phyloP scores from a whole-genome alignment of 2,888 invertebrate species.

The Acronicta leporina region DNA sequence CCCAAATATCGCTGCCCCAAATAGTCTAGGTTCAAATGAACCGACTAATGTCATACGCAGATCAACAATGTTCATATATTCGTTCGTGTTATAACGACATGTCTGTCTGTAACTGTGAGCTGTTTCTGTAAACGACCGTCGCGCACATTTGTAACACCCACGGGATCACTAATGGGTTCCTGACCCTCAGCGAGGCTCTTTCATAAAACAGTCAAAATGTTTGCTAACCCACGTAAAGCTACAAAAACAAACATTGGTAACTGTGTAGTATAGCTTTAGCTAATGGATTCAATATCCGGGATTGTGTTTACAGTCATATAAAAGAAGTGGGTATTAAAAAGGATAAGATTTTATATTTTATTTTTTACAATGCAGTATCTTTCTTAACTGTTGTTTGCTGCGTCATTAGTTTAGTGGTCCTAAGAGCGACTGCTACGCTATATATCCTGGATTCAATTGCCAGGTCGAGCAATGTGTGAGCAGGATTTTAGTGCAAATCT shows the following conservation, averaged over 20 bases:
- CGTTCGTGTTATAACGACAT: slow-evolving; percentile 38
- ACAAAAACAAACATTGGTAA: slow-evolving; percentile 36
- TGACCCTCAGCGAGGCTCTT: slow-evolving; percentile 44
- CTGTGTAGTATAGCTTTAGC: slow-evolving; percentile 1
- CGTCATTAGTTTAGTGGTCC: too few relatives aligned
- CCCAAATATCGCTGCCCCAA: slow-evolving; percentile 15
- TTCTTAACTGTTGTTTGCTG: too few relatives aligned
- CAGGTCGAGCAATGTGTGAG: too few relatives aligned
- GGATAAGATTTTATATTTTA: neutral
- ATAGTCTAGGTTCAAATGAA: slow-evolving; percentile 21
- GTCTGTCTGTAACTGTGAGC: slow-evolving; percentile 26
- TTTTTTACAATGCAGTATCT: too few relatives aligned
- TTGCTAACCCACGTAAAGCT: slow-evolving; percentile 29
- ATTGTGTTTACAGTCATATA: slow-evolving; percentile 11
- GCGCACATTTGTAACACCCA: slow-evolving; percentile 38
- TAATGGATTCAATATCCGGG: slow-evolving; percentile 28
- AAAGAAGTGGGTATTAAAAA: slow-evolving; percentile 1
- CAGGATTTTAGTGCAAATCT: too few relatives aligned
- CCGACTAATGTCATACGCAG: slow-evolving; percentile 30
- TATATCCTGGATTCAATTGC: too few relatives aligned
- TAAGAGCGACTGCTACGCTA: too few relatives aligned
- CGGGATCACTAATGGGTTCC: slow-evolving; percentile 46
- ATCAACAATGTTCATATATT: slow-evolving; percentile 27
- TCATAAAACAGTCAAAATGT: slow-evolving; percentile 44
- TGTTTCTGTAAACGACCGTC: slow-evolving; percentile 26